Conservation (phyloP, 2,888 invertebrate species). For the Hirtodrosophila histrioides region DNA sequence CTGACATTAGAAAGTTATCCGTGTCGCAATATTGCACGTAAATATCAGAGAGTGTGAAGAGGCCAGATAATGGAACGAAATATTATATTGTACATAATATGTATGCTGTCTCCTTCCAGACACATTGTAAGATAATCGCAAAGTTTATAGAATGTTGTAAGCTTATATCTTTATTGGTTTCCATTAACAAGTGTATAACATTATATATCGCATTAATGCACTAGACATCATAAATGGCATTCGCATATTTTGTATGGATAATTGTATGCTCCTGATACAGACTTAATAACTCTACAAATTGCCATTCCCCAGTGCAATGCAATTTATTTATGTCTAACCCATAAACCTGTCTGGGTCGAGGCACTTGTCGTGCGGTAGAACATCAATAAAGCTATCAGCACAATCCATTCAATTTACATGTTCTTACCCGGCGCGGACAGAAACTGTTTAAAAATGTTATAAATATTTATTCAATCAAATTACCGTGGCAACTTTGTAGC, state of each 20-base stretch:
- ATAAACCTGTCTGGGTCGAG: conserved; percentile 21
- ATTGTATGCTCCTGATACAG: conserved; percentile 26
- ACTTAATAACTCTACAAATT: conserved; percentile 32
- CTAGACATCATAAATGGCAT: conserved; percentile 30
- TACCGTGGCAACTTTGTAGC: conserved; percentile 37
- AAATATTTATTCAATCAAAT: conserved; percentile 64
- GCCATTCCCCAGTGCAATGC: conserved; percentile 11
- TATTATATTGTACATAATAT: no score
- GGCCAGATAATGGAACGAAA: no score
- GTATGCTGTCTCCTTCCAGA: no score
- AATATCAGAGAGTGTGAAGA: no score
- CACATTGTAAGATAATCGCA: background rate
- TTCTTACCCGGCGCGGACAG: conserved; percentile 27
- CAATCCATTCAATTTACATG: conserved; percentile 30
- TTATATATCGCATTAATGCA: conserved; percentile 13
- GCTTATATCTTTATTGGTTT: background rate
- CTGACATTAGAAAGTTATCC: no score
- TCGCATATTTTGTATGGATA: conserved; percentile 32
- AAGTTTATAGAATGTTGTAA: background rate
- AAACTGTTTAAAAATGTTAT: conserved; percentile 67
- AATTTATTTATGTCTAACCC: conserved; percentile 22
- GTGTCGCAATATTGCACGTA: no score
- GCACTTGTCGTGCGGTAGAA: conserved; percentile 12
- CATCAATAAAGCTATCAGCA: conserved; percentile 53
- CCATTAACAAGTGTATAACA: background rate